phyloP scores from a whole-genome alignment of 2,113 vertebrate genomes.

The Hydrolagus affinis region DNA sequence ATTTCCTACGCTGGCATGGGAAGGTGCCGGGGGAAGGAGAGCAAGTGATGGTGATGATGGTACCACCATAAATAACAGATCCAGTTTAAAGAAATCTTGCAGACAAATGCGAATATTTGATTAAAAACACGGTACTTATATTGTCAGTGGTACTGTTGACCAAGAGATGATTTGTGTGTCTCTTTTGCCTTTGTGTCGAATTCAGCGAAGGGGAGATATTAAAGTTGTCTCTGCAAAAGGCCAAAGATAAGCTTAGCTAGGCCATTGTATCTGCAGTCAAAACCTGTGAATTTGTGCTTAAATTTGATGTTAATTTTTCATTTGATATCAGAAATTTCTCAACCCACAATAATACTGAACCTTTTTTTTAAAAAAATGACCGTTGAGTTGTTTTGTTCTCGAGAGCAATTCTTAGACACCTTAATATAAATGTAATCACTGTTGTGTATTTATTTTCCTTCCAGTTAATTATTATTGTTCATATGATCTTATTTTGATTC shows the following conservation, averaged over 20 bases:
- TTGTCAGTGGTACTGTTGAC: neutral
- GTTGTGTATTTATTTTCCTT: neutral
- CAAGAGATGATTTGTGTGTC: neutral
- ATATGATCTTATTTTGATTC: slow-evolving; percentile 6
- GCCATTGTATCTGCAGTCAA: neutral
- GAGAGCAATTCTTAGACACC: neutral
- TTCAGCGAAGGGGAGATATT: neutral
- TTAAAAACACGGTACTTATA: neutral
- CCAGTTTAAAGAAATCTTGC: neutral
- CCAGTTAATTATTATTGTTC: neutral
- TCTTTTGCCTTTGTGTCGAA: no score
- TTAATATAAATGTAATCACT: neutral
- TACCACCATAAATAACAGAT: neutral
- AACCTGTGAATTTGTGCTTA: neutral
- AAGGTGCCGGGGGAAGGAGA: no score
- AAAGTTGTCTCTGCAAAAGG: neutral
- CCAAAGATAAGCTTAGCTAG: no score
- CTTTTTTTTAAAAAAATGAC: neutral
- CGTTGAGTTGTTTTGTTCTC: neutral
- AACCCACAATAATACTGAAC: neutral
- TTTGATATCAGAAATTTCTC: neutral
- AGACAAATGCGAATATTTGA: neutral
- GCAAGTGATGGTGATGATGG: no score
- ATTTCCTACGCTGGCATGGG: no score
- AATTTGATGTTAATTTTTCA: neutral